These are phyloP conservation scores for Dendrocopos noguchii DNA, from an alignment of 2,113 vertebrate genomes.

Conservation along the genomic window DNA sequence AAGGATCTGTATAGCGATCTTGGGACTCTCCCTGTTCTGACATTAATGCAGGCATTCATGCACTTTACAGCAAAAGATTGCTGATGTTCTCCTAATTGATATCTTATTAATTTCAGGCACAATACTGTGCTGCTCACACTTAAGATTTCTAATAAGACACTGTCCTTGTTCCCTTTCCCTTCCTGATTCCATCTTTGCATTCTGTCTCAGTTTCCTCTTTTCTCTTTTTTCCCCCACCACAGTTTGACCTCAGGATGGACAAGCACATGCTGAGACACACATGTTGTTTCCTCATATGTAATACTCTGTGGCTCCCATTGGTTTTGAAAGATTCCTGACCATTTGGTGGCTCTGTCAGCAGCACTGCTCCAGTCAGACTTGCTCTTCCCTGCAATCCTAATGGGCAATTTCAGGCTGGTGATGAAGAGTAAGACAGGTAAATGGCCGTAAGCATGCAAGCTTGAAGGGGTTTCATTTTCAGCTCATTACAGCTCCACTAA, in stretches of 20 bases:
- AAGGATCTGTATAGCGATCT: neutral
- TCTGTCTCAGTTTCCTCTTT: neutral
- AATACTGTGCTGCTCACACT: neutral
- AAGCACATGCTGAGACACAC: neutral
- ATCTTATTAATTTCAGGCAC: neutral
- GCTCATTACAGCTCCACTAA: conserved; percentile 74
- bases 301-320: neutral
- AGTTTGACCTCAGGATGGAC: neutral
- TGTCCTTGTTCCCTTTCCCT: neutral
- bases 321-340: conserved; percentile 9
- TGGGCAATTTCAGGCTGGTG: conserved; percentile 66
- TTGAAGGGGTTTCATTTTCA: conserved; percentile 71
- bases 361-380: conserved; percentile 16
- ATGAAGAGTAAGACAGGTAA: conserved; percentile 69
- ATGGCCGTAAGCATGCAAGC: conserved; percentile 53
- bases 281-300: neutral
- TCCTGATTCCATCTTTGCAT: neutral
- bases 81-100: neutral
- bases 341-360: neutral
- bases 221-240: neutral
- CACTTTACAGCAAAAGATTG: neutral
- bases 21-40: neutral
- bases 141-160: neutral
- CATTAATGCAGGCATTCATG: neutral
- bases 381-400: conserved; percentile 54